Conservation (phyloP, 2,888 invertebrate species). For the Microdon myrmicae region DNA sequence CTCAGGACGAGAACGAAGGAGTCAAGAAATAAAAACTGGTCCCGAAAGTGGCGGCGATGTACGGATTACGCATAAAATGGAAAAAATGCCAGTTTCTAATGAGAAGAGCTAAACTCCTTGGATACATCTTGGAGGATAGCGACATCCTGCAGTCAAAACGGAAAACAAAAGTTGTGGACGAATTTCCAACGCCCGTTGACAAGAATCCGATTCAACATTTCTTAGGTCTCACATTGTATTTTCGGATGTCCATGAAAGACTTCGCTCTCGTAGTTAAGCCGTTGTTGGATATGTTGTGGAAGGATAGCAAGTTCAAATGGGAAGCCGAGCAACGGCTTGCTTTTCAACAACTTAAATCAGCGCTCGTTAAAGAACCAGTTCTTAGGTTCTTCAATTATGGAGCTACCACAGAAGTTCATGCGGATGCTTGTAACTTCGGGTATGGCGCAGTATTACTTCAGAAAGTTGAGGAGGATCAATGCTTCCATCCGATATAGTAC, state of each 20-base stretch:
- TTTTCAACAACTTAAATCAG: slow-evolving; percentile 29
- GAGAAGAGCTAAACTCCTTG: slow-evolving; percentile 35
- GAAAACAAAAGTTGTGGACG: slow-evolving; percentile 29
- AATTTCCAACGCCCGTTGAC: slow-evolving; percentile 31
- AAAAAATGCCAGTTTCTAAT: slow-evolving; percentile 36
- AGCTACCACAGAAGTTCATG: slow-evolving; percentile 27
- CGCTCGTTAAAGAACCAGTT: slow-evolving; percentile 6
- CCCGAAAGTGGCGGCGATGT: slow-evolving; percentile 11
- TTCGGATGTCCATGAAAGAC: slow-evolving; percentile 23
- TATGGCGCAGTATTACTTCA: slow-evolving; percentile 32
- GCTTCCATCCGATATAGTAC: slow-evolving; percentile 53
- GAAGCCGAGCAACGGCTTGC: slow-evolving; percentile 39
- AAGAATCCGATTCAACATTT: slow-evolving; percentile 41
- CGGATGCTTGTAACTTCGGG: slow-evolving; percentile 30
- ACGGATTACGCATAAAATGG: slow-evolving; percentile 42
- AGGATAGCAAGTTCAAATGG: slow-evolving; percentile 52
- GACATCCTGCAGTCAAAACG: slow-evolving; percentile 30
- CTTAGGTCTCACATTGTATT: slow-evolving; percentile 43
- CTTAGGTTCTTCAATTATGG: slow-evolving; percentile 20
- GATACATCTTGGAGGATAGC: slow-evolving; percentile 37
- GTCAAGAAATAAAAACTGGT: slow-evolving; percentile 12
- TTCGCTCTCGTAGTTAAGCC: slow-evolving; percentile 15
- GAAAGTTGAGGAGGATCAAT: slow-evolving; percentile 33
- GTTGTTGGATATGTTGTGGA: slow-evolving; percentile 38
- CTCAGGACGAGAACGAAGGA: slow-evolving; percentile 5